These are phyloP conservation scores for Ostrea denselamellosa DNA, from an alignment of 1,140 invertebrate genomes.

Conservation along the genomic window DNA sequence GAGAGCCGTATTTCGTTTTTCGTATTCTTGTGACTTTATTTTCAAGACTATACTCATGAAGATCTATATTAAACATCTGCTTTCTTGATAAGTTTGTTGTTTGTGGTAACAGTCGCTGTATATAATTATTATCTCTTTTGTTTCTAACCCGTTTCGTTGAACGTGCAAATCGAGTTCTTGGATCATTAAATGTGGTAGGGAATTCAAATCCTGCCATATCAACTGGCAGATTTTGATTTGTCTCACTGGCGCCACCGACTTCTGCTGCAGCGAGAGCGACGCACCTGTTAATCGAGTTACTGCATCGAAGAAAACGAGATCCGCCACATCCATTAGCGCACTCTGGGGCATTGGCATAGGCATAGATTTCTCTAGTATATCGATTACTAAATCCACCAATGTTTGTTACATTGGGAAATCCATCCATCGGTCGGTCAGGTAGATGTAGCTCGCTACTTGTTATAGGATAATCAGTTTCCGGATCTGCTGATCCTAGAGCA, in stretches of 20 bases:
- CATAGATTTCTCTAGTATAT: constrained; percentile 48
- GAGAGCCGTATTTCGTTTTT: not conserved
- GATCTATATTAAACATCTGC: not conserved
- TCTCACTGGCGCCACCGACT: not conserved
- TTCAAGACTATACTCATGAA: not conserved
- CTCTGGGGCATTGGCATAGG: constrained; percentile 36
- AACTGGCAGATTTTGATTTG: not conserved
- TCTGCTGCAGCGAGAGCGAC: constrained; percentile 17
- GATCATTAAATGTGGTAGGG: constrained; percentile 3
- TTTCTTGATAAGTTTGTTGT: not conserved
- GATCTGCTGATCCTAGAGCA: constrained; percentile 26
- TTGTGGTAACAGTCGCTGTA: not conserved
- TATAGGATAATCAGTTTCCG: constrained; percentile 52
- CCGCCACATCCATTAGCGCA: constrained; percentile 32
- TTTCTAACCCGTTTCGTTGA: not conserved
- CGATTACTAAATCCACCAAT: constrained; percentile 51
- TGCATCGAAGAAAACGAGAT: not conserved
- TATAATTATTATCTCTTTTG: not conserved
- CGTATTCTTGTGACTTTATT: not conserved
- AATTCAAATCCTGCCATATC: not conserved
- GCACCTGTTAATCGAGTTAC: not conserved
- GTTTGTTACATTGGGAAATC: constrained; percentile 31
- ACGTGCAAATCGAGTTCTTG: not conserved
- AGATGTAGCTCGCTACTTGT: not conserved
- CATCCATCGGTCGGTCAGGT: not conserved